Evolutionary conservation across 2,888 invertebrate genomes (phyloP), one percentile per base, ranked within the genome.

Genomic region (Lepidonotus clava): DNA sequence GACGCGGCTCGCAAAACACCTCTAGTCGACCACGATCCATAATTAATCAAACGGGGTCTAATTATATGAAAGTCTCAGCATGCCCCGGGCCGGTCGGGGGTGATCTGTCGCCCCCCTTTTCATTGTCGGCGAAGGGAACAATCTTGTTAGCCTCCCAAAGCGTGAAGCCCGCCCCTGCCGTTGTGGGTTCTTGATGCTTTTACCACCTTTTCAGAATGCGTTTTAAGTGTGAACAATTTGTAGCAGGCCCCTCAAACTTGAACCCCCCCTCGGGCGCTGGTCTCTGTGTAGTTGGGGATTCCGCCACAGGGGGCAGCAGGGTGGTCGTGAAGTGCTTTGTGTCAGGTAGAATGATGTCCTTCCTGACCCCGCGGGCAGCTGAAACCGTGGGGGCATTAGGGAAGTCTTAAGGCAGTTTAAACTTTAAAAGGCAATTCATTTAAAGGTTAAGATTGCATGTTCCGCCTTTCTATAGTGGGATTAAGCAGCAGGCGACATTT

Each of bases 151-250:
- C 28, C 4, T n/a, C 28, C 28, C 28, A 32, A 32, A n/a, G 61
- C 24, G 61, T 61, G 14, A 1, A 11, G 61, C 11, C 61, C 24
- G 61, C 11, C 61, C 5, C 11, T 61, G 61, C n/a, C n/a, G n/a
- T 61, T 24, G 36, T 34, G 71, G 2, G 38, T 71, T 71, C 38
- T 0, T 21, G 24, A 18, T 21, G 71, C 71, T 11, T 36, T 71
- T 71, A 71, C 71, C 38, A 21, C 38, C 18, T 21, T 18, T 38
- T 38, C 71, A 34, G 34, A 71, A 11, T 71, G 46, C 14, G 28
- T 6, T 67, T 24, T 18, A 38, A 71, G 71, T 71, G 71, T 71
- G 71, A 71, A 71, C 71, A 71, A 71, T 71, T 71, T 71, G 34
- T 71, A 71, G 71, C 6, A 18, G 71, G 36, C 71, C 14, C 0